These are phyloP conservation scores for Rhizoglyphus robini DNA, from an alignment of 1,140 invertebrate species.

Conservation along the genomic window DNA sequence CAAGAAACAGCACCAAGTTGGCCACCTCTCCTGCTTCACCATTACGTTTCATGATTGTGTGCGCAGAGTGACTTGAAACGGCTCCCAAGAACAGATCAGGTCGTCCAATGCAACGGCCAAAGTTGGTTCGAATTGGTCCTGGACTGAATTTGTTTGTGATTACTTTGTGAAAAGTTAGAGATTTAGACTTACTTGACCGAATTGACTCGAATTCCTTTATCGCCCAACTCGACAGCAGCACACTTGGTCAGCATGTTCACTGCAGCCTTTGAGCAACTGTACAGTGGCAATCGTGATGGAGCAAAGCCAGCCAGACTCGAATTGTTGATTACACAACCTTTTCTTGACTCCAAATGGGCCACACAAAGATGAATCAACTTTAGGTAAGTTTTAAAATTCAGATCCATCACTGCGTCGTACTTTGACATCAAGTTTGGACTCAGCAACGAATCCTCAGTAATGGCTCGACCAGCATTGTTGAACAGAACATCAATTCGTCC, in stretches of 20 bases:
- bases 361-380: slow-evolving; percentile 65
- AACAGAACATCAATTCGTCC: slow-evolving; percentile 60
- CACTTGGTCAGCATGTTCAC: too few relatives aligned
- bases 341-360: slow-evolving; percentile 59
- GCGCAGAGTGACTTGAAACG: too few relatives aligned
- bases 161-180: too few relatives aligned
- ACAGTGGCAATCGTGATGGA: not conserved
- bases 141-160: too few relatives aligned
- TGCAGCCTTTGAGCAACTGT: not conserved
- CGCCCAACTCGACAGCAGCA: not conserved
- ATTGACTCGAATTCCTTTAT: not conserved
- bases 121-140: too few relatives aligned
- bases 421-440: not conserved
- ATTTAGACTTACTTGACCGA: too few relatives aligned
- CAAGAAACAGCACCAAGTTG: too few relatives aligned
- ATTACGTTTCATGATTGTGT: too few relatives aligned
- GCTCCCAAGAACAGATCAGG: too few relatives aligned
- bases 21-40: too few relatives aligned
- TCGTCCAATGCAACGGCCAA: too few relatives aligned
- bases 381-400: slow-evolving; percentile 44
- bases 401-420: not conserved
- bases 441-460: not conserved
- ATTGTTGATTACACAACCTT: slow-evolving; percentile 66
- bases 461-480: slow-evolving; percentile 62
- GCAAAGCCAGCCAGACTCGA: not conserved